Evolutionary conservation across 2,888 invertebrate genomes (phyloP), one percentile per base, ranked within the genome.

Genomic region (Pseudococcus viburni): DNA sequence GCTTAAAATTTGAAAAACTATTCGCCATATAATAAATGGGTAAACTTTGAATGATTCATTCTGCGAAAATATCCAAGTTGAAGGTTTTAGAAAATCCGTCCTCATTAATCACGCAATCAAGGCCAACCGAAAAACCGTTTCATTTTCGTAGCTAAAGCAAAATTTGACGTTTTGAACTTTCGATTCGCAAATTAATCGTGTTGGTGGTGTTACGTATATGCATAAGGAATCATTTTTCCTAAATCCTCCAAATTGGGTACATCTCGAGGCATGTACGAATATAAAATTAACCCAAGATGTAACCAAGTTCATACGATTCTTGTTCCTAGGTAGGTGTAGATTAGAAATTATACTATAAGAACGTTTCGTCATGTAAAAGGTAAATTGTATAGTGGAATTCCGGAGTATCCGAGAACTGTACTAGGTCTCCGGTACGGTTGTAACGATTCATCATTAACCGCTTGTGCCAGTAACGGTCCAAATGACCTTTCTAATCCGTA

Each of bases 61-160:
- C 46, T 26, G 15, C 42, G 80, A 46, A 46, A 83, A 83, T 83
- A 83, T 83, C 80, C 80, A 83, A 83, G 42, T 83, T 46, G 80
- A 83, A 83, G 80, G 80, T 83, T 83, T 83, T 19, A 11, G 46
- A 46, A 83, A 83, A 83, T 83, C 46, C 80, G 80, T 46, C 80
- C 80, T 83, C 80, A 83, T 83, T 83, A 46, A 83, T 83, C 80
- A 83, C 42, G 46, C 80, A 83, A 83, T 83, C 80, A 83, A 83
- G 80, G 80, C 80, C 80, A 83, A 12, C 46, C 46, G 12, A 39
- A 4, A 83, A 83, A 46, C 46, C 80, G 22, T 83, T 83, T 46
- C 46, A 46, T 83, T 83, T 83, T 46, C 46, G 46, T 46, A 46
- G 19, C 73, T 46, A n/a, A 46, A 83, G 46, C 46, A 11, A 83